These are phyloP conservation scores for Columba guinea DNA, from an alignment of 2,797 vertebrate genomes.

Conservation along the genomic window DNA sequence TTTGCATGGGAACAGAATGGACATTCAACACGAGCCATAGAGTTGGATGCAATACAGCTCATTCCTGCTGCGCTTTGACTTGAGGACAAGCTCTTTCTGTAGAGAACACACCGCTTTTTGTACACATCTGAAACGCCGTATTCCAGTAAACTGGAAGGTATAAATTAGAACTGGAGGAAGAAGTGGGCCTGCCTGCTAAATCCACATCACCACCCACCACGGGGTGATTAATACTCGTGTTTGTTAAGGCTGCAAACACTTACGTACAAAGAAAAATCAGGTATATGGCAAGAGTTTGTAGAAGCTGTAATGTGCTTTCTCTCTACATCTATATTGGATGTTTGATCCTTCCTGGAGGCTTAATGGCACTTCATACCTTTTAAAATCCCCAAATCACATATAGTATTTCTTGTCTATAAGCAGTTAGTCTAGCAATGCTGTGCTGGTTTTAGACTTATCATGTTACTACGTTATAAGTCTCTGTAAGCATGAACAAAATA, in stretches of 20 bases:
- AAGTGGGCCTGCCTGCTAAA: background rate
- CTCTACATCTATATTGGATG: accelerated
- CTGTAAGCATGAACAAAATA: background rate
- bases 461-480: background rate
- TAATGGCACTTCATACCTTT: background rate
- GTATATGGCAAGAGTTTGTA: background rate
- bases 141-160: background rate
- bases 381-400: background rate
- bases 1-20: background rate
- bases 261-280: background rate
- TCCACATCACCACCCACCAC: background rate
- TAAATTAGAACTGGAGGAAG: background rate
- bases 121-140: background rate
- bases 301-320: background rate
- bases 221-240: background rate
- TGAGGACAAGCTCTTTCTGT: background rate
- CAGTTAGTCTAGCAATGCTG: background rate
- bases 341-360: background rate
- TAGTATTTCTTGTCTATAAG: background rate
- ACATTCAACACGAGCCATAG: accelerated
- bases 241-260: background rate
- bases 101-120: background rate
- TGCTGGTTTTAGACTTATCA: background rate
- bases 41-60: background rate
- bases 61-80: background rate